Evolutionary conservation across 2,113 vertebrate species (phyloP), one percentile per base, ranked within the genome.

Genomic region (Raja brachyura): DNA sequence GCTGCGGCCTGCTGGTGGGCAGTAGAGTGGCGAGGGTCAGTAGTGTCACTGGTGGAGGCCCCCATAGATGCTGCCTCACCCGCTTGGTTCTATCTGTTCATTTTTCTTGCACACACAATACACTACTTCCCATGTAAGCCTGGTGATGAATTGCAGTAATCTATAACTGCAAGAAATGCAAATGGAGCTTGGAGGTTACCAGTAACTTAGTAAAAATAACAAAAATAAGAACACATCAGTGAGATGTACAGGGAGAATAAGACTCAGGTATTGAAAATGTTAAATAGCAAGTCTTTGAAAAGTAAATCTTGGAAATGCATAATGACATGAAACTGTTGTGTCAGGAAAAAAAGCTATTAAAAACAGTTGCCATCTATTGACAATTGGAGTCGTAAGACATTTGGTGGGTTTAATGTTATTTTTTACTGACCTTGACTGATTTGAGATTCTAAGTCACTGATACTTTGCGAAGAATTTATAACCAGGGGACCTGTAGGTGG

Each of bases 401-500:
- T 85, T 28, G 25, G 13, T 85, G 54, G 20, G 11, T 22, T 85
- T 22, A 14, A 59, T 13, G 22, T 25, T 4, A 22, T 20, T 54
- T 81, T 5, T 25, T 81, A 48, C 63, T 14, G 48, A 10, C 54
- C 9, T 83, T 48, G 20, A 83, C 9, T 28, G 22, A 9, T 56
- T 22, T 86, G 28, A 61, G 11, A 25, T 61, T 81, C 39, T 39
- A 86, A 61, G 13, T n/a, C 11, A 86, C 56, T 76, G 14, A 61
- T 31, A 63, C 28, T 63, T 28, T 61, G 13, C n/a, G 3, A 28
- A 5, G 61, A 61, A 22, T 54, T 81, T 85, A 14, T 28, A 61
- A n/a, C 56, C 61, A 86, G 59, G 56, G 28, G 14, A 86, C 83
- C 83, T 86, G 83, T 86, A 86, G 83, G 83, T 86, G 83, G 83